Evolutionary conservation across 2,113 vertebrate genomes (phyloP).

Genomic region (Dasyprocta punctata): DNA sequence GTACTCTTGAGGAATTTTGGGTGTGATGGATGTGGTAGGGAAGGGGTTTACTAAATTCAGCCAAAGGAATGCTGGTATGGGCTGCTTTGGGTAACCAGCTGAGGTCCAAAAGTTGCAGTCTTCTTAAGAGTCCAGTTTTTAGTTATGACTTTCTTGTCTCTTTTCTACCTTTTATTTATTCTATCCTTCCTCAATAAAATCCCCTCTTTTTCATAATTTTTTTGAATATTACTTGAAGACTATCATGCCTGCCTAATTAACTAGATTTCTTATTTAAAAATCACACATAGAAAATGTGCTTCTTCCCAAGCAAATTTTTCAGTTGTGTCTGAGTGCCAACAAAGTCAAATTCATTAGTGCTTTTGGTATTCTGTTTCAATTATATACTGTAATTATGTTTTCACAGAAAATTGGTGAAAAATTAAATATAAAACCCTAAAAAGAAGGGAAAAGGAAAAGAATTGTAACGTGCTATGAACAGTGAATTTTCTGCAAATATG

Average conservation of each 20-base stretch:
- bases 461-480: background rate
- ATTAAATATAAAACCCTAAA: background rate
- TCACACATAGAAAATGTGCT: background rate
- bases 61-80: background rate
- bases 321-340: background rate
- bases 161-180: background rate
- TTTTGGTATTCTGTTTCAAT: conserved; percentile 7
- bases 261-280: background rate
- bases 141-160: background rate
- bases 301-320: conserved; percentile 2
- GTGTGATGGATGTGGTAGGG: background rate
- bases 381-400: background rate
- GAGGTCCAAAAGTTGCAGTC: background rate
- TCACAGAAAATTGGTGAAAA: conserved; percentile 12
- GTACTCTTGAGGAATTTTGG: background rate
- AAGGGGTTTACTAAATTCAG: background rate
- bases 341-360: background rate
- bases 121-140: background rate
- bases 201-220: background rate
- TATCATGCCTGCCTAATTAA: background rate
- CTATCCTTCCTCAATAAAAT: background rate
- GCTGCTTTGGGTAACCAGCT: background rate
- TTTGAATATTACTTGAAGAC: background rate
- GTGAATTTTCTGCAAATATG: background rate
- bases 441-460: background rate